phyloP scores from a whole-genome alignment of 2,888 invertebrate genomes.

The Tryphoninae sp. region DNA sequence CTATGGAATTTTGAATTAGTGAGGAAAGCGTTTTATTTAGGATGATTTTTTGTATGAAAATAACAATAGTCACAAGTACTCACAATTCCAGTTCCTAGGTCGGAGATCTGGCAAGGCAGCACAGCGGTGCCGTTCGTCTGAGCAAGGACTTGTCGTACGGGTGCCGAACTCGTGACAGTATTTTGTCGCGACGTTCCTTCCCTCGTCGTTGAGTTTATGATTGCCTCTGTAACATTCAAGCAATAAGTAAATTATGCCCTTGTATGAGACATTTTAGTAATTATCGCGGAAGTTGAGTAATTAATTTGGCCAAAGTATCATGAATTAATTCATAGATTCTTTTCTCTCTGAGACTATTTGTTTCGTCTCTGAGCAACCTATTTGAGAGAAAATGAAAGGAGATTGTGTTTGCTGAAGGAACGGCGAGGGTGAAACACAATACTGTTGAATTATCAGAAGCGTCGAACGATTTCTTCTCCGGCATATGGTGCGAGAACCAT shows the following conservation, averaged over 20 bases:
- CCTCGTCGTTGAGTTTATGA: conserved; percentile 44
- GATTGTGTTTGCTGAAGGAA: neutral
- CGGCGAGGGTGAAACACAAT: neutral
- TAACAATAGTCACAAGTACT: conserved; percentile 72
- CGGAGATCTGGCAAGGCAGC: conserved; percentile 86
- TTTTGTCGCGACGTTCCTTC: conserved; percentile 28
- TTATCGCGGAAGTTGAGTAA: no score
- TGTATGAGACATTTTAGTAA: neutral
- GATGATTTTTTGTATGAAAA: neutral
- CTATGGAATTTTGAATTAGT: no score
- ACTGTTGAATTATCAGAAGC: conserved; percentile 27
- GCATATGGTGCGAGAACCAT: conserved; percentile 26
- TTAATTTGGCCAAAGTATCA: no score
- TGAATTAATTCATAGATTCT: no score
- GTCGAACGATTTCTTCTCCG: conserved; percentile 31
- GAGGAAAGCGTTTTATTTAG: no score
- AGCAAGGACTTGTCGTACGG: conserved; percentile 84
- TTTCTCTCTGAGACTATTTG: no score
- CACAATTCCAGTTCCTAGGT: conserved; percentile 86
- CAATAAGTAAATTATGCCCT: neutral
- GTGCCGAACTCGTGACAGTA: conserved; percentile 15
- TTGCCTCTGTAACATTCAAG: conserved; percentile 61
- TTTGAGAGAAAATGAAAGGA: neutral
- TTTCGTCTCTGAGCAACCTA: neutral
- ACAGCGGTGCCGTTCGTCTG: conserved; percentile 86